Evolutionary conservation across 2,888 invertebrate species (phyloP).

Genomic region (Lymantria dispar): DNA sequence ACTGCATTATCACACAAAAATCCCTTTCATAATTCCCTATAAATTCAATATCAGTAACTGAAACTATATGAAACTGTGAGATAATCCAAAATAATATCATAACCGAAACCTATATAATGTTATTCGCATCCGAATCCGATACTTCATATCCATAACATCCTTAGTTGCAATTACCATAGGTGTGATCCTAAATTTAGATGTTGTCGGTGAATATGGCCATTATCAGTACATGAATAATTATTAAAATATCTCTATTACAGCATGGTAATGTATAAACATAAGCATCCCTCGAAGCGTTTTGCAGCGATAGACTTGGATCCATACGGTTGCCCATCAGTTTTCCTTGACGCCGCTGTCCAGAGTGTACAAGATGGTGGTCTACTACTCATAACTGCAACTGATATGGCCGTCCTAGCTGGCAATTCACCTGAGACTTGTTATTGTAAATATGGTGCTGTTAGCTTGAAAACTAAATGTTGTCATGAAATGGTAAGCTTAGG

Average conservation of each 20-base stretch:
- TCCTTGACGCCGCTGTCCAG: conserved; percentile 95
- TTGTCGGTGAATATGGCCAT: too few relatives aligned
- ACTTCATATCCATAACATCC: too few relatives aligned
- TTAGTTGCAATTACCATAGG: too few relatives aligned
- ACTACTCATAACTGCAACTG: conserved; percentile 97
- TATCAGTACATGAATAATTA: too few relatives aligned
- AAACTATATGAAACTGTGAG: too few relatives aligned
- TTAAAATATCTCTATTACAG: conserved; percentile 69
- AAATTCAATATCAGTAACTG: too few relatives aligned
- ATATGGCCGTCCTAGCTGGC: conserved; percentile 97
- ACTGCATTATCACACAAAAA: too few relatives aligned
- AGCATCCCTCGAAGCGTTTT: conserved; percentile 85
- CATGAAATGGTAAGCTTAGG: conserved; percentile 92
- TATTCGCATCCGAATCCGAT: too few relatives aligned
- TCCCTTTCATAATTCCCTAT: too few relatives aligned
- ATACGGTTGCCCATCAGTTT: conserved; percentile 96
- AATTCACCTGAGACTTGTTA: conserved; percentile 97
- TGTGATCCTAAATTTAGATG: too few relatives aligned
- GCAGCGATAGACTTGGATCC: conserved; percentile 98
- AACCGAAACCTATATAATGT: too few relatives aligned
- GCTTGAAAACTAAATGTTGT: conserved; percentile 92
- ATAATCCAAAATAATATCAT: too few relatives aligned
- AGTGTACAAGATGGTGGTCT: conserved; percentile 91
- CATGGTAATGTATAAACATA: conserved; percentile 92
- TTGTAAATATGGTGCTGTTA: conserved; percentile 95